Base-by-base conservation (phyloP, 2,888 invertebrate species). In the Hoplodrina blanda region DNA sequence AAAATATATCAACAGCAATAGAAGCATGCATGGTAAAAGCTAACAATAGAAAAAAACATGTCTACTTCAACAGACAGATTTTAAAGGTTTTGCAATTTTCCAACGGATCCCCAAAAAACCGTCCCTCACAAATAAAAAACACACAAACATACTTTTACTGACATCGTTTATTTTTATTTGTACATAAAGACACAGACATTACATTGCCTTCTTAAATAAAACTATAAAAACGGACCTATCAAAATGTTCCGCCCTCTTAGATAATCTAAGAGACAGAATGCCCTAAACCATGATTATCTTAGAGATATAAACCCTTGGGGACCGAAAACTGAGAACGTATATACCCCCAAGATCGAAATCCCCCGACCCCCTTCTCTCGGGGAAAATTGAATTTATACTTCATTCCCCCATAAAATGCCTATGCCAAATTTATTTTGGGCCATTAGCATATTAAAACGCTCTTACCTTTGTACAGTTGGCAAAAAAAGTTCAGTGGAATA, bases 361-460 rank as follows among this genome's bases (percentile, higher is more conserved):
- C 76, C 73, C 80, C 83, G 72, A 74, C 68, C 72, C 63, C 64
- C 70, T 50, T 54, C 65, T 74, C 55, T 55, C 54, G 55, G 55
- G 63, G 85, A 82, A 92, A 94, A 94, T 94, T 93, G 91, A 94
- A 94, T 94, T 94, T 93, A 91, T 92, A 90, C 92, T 92, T 91
- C 93, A 91, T 93, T 92, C 90, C 88, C 91, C 91, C 91, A 92
- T 92, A 92, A 93, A 93, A 93, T 91, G 92, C 92, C 93, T 92
- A 92, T 94, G 91, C 90, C 89, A 90, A 94, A 94, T 94, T 93
- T 94, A 94, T 94, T 94, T 94, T 92, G 89, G 87, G 85, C 90
- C 92, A 95, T 95, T 95, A 95, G 94, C 95, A 95, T 95, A 95
- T 94, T 94, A 95, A 94, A 93, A 91, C 90, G 88, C 83, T 88